phyloP scores from a whole-genome alignment of 2,888 invertebrate species.

The Pterostichus niger region DNA sequence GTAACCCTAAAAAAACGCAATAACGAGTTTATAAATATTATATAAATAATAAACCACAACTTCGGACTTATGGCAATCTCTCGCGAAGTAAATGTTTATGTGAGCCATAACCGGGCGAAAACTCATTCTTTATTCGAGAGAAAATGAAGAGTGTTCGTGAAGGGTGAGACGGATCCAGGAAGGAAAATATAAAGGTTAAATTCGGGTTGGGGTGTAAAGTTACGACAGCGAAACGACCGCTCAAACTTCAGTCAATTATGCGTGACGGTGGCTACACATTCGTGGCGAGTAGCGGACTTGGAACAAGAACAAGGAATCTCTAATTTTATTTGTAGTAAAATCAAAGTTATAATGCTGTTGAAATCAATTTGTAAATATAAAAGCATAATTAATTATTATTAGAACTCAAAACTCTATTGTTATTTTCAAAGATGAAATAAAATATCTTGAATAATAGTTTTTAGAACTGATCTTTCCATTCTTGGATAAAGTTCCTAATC shows the following conservation, averaged over 20 bases:
- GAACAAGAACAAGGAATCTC: background rate
- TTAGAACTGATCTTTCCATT: too few species aligned
- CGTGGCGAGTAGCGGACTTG: too few species aligned
- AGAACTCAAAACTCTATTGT: background rate
- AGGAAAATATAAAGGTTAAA: constrained; percentile 24
- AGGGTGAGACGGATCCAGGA: background rate
- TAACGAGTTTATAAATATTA: too few species aligned
- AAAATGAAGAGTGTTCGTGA: constrained; percentile 17
- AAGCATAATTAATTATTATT: constrained; percentile 1
- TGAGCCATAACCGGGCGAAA: constrained; percentile 1
- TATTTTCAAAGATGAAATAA: too few species aligned
- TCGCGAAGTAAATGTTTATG: constrained; percentile 7
- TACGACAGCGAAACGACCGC: constrained; percentile 24
- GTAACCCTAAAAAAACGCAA: too few species aligned
- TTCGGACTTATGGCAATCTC: background rate
- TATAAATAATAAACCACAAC: background rate
- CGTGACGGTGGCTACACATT: background rate
- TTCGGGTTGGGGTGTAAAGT: constrained; percentile 10
- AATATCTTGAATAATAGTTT: too few species aligned
- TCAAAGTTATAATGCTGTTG: background rate
- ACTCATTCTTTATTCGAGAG: constrained; percentile 30
- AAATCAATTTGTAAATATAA: too few species aligned
- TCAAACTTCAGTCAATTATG: constrained; percentile 32
- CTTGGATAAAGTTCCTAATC: too few species aligned
- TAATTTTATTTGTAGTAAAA: constrained; percentile 23